Percentiles rank a stretch among this genome's conserved stretches.
Conservation (phyloP, 2,113 vertebrate species). For the Probosciger aterrimus region DNA sequence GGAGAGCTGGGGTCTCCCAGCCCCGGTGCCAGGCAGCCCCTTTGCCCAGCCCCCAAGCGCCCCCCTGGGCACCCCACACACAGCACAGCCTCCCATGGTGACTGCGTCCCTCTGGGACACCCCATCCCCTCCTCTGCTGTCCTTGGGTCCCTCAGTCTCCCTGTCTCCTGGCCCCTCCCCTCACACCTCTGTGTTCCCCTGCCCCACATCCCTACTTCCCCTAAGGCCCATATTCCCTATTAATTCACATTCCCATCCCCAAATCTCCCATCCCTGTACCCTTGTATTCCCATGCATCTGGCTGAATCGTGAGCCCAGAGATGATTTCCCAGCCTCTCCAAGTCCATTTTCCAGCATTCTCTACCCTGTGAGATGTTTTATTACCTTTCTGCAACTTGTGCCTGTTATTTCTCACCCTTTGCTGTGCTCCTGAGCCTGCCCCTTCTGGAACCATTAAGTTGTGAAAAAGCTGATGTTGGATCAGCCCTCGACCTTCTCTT, state of each 20-base stretch:
- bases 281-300: rapidly evolving
- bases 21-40: not conserved
- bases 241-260: not conserved
- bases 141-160: not conserved
- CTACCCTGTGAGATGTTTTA: not conserved
- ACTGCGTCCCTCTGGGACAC: not conserved
- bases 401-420: not conserved
- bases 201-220: rapidly evolving
- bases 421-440: not conserved
- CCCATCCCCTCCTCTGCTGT: not conserved
- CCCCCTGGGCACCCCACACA: not conserved
- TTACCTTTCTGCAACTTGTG: not conserved
- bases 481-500: not conserved
- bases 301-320: not conserved
- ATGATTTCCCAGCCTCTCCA: not conserved
- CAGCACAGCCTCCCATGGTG: not conserved
- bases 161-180: too few species aligned
- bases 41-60: not conserved
- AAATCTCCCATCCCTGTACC: not conserved
- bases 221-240: not conserved
- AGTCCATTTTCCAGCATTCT: not conserved
- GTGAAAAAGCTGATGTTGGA: not conserved
- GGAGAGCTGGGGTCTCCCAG: not conserved
- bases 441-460: not conserved
- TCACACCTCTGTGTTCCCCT: too few species aligned